Evolutionary conservation across 2,797 vertebrate species (phyloP).

Genomic region (Pipistrellus nathusii): DNA sequence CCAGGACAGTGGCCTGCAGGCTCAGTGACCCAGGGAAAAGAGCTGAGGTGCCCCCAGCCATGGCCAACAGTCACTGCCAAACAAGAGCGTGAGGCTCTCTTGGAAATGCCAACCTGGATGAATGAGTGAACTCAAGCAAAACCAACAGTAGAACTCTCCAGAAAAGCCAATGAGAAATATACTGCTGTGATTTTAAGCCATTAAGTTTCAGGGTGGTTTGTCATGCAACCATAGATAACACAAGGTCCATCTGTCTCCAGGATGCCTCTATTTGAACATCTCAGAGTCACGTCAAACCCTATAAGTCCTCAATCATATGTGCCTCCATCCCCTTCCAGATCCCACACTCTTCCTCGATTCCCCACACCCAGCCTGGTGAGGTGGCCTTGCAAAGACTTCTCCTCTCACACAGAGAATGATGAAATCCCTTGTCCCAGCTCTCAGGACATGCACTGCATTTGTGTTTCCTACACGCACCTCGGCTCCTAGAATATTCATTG

Average conservation of each 20-base stretch:
- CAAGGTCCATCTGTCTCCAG: constrained; percentile 7
- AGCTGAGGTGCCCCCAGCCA: background rate
- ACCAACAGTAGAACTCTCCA: background rate
- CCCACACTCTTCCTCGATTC: background rate
- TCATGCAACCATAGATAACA: background rate
- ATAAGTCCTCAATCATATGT: background rate
- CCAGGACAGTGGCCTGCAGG: background rate
- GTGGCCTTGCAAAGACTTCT: background rate
- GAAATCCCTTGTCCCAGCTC: background rate
- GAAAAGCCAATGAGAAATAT: constrained; percentile 49
- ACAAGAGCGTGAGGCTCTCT: background rate
- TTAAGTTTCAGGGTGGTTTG: constrained; percentile 29
- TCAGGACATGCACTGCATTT: background rate
- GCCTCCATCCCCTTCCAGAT: background rate
- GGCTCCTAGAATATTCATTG: background rate
- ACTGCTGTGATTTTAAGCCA: constrained; percentile 16
- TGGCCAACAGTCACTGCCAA: background rate
- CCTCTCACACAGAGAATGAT: background rate
- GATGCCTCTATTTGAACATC: background rate
- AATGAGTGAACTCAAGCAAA: constrained; percentile 40
- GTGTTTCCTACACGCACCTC: background rate
- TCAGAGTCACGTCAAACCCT: background rate
- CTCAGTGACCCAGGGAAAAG: background rate
- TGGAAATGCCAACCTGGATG: background rate
- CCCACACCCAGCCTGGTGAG: background rate